Evolutionary conservation across 2,888 invertebrate species (phyloP).

Genomic region (Scelioninae gen. 1): DNA sequence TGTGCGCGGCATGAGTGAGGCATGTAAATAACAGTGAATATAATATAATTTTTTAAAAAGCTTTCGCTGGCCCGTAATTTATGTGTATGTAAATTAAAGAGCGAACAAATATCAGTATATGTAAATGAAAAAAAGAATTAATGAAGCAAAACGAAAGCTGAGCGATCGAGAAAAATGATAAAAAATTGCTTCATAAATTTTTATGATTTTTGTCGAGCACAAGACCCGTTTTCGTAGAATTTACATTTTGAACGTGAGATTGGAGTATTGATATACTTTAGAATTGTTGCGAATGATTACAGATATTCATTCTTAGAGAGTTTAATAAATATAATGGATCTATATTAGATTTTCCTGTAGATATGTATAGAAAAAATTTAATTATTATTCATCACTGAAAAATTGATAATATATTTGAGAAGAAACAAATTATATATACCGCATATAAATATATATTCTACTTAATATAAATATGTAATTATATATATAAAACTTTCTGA

Average conservation of each 20-base stretch:
- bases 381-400: conserved; percentile 81
- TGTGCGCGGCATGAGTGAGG: conserved; percentile 2
- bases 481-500: conserved; percentile 58
- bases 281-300: conserved; percentile 72
- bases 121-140: conserved; percentile 30
- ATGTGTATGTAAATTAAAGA: conserved; percentile 24
- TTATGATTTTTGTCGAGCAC: conserved; percentile 39
- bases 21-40: conserved; percentile 28
- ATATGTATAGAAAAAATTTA: conserved; percentile 82
- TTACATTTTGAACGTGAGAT: conserved; percentile 62
- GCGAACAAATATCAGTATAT: conserved; percentile 51
- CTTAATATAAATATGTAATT: conserved; percentile 56
- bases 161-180: conserved; percentile 20
- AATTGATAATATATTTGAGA: conserved; percentile 82
- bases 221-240: conserved; percentile 49
- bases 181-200: conserved; percentile 20
- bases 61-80: conserved; percentile 39
- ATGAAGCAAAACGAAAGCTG: not conserved
- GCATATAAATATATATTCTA: conserved; percentile 52
- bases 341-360: conserved; percentile 83
- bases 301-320: conserved; percentile 83
- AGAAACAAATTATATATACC: conserved; percentile 61
- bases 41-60: conserved; percentile 46
- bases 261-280: conserved; percentile 65
- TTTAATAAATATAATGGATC: conserved; percentile 83